phyloP scores from a whole-genome alignment of 2,797 vertebrate genomes.

The Acridotheres tristis region DNA sequence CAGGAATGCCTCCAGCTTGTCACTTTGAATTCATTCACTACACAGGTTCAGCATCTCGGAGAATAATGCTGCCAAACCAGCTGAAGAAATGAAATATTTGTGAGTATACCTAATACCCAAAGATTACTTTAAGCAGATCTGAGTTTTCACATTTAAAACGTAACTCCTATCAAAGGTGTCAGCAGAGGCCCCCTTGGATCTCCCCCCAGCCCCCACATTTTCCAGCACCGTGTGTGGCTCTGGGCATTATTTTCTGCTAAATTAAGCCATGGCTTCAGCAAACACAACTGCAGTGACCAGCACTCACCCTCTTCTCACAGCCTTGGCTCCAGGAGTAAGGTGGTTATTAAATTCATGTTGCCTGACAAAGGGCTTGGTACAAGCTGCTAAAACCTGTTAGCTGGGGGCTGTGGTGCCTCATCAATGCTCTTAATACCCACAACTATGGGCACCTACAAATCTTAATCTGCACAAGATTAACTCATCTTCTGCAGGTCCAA shows the following conservation, averaged over 20 bases:
- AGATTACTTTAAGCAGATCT: constrained; percentile 62
- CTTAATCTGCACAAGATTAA: constrained; percentile 16
- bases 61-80: constrained; percentile 72
- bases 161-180: constrained; percentile 1
- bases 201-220: neutral
- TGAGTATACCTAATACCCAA: neutral
- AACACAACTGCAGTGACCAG: neutral
- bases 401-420: neutral
- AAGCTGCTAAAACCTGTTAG: neutral
- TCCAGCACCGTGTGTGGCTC: neutral
- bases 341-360: neutral
- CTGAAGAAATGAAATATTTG: constrained; percentile 53
- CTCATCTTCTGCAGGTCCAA: neutral
- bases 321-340: neutral
- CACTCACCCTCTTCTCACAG: neutral
- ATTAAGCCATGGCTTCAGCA: neutral
- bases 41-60: constrained; percentile 65
- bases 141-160: constrained; percentile 54
- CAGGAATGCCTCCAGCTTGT: constrained; percentile 87
- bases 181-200: neutral
- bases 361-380: neutral
- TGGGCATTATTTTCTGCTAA: neutral
- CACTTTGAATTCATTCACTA: constrained; percentile 80
- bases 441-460: neutral
- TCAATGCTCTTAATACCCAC: neutral